A percentile compares a stretch with the other conserved stretches of the same genome.
Evolutionary conservation across 2,113 vertebrate species (phyloP).

Genomic region (Zootoca vivipara): DNA sequence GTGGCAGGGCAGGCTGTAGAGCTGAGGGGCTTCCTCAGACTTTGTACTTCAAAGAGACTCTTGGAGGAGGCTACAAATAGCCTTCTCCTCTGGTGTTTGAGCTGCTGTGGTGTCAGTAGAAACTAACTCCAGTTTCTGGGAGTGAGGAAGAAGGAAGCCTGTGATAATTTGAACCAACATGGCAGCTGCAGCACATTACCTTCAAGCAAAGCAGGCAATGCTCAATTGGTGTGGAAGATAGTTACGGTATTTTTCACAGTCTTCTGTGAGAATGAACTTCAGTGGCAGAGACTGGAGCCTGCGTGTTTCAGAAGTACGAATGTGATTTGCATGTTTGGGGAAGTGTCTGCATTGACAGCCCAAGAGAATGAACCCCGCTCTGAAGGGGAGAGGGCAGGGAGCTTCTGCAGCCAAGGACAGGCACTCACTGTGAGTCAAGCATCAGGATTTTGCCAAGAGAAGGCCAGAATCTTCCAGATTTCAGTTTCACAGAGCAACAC

Average conservation of each 20-base stretch:
- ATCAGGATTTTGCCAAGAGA: background rate
- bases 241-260: rapidly evolving
- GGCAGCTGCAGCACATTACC: rapidly evolving
- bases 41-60: background rate
- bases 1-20: background rate
- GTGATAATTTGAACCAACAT: background rate
- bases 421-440: no score
- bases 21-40: background rate
- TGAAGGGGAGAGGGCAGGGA: background rate
- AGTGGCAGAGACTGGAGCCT: rapidly evolving
- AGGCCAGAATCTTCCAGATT: no score
- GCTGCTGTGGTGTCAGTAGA: background rate
- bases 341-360: rapidly evolving
- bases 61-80: background rate
- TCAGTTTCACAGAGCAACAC: no score
- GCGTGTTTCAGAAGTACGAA: background rate
- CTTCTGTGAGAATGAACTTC: background rate
- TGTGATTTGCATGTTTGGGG: rapidly evolving
- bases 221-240: background rate
- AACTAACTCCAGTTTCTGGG: background rate
- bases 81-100: rapidly evolving
- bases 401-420: background rate
- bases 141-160: no score
- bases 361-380: background rate
- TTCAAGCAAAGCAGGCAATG: background rate